Evolutionary conservation across 2,797 vertebrate genomes (phyloP).

Genomic region (Odontamblyopus rebecca): DNA sequence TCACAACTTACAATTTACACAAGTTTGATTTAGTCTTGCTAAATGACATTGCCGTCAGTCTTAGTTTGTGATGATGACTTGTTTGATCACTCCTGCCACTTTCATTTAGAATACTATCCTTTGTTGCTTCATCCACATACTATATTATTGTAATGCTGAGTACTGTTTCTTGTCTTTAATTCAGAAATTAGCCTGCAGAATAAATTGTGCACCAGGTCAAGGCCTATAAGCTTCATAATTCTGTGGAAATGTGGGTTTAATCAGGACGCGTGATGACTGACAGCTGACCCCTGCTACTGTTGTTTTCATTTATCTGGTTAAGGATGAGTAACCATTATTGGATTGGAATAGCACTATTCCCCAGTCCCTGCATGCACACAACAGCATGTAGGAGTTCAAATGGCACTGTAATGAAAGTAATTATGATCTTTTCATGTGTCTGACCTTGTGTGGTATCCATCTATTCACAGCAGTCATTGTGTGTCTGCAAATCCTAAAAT

Average conservation of each 20-base stretch:
- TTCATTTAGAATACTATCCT: slow-evolving; percentile 11
- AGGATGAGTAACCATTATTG: slow-evolving; percentile 35
- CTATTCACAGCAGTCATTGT: slow-evolving; percentile 30
- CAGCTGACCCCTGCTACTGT: slow-evolving; percentile 29
- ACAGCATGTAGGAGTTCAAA: background rate
- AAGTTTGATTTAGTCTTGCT: slow-evolving; percentile 12
- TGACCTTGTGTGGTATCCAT: slow-evolving; percentile 20
- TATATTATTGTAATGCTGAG: slow-evolving; percentile 38
- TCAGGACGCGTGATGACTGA: slow-evolving; percentile 37
- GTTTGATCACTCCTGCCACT: slow-evolving; percentile 8
- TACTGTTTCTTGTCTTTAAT: slow-evolving; percentile 54
- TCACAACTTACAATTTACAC: slow-evolving; percentile 12
- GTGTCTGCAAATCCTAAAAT: slow-evolving; percentile 51
- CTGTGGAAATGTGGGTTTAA: slow-evolving; percentile 59
- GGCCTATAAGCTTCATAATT: slow-evolving; percentile 49
- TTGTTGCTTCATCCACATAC: slow-evolving; percentile 26
- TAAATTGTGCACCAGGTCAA: slow-evolving; percentile 49
- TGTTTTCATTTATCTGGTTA: slow-evolving; percentile 37
- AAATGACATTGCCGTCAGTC: slow-evolving; percentile 3
- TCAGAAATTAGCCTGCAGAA: slow-evolving; percentile 58
- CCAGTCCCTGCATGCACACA: slow-evolving; percentile 28
- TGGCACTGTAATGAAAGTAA: background rate
- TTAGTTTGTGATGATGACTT: slow-evolving; percentile 3
- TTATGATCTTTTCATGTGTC: background rate
- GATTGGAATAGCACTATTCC: slow-evolving; percentile 22